Base-by-base conservation (phyloP, 2,113 vertebrate genomes). In the Cygnus buccinator region DNA sequence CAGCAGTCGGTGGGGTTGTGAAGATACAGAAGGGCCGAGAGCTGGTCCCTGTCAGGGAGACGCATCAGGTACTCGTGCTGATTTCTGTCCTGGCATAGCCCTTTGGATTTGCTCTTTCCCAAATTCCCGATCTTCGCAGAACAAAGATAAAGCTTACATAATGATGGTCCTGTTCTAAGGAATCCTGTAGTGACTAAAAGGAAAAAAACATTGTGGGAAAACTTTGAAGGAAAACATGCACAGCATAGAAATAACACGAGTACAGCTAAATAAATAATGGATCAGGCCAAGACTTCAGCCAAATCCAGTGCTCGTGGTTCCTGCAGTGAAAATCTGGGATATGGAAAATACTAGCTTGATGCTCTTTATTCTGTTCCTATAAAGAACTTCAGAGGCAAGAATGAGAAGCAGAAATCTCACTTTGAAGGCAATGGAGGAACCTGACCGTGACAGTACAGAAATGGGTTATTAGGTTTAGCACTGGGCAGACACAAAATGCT, bases 21-120 rank as follows among this genome's bases (percentile, higher is more conserved):
- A 81, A 57, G 76, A 22, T 25, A 41, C n/a, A 55, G 26, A 73
- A 57, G 6, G 5, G 13, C 16, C 2, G 25, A 21, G 48, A 73
- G 67, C 35, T 37, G 82, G 6, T 33, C 41, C 63, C 9, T 29
- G 33, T 26, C n/a, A 14, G 29, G 59, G 33, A 52, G 26, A 19
- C 5, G 41, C 4, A 17, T 33, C 13, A 33, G 29, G 31, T 58
- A 3, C 44, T 37, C 0, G 0, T 13, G 65, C 50, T 12, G 46
- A 21, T 20, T 55, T 39, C 41, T 39, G 46, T 6, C 2, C 37
- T n/a, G 46, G 37, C 37, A 13, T 1, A 3, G 6, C 33, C 44
- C 31, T 1, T 1, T 15, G 79, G 35, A 12, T 48, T 54, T 33
- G 3, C 37, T 54, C 29, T n/a, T 79, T 65, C 84, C 35, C 28